Evolutionary conservation across 2,113 vertebrate genomes (phyloP).

Genomic region (Ptilonorhynchus violaceus): DNA sequence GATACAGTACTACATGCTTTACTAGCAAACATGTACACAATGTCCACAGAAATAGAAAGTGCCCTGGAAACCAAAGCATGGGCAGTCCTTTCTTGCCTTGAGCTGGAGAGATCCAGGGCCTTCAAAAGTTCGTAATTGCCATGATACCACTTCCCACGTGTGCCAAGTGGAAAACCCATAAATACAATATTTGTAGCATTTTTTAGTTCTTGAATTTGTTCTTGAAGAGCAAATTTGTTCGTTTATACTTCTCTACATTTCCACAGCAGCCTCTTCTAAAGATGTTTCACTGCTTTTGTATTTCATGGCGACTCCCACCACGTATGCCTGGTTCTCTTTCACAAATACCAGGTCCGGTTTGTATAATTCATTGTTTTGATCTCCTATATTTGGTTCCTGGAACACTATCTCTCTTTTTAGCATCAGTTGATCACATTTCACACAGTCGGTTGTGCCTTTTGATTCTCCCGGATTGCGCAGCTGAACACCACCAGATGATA

Average conservation of each 20-base stretch:
- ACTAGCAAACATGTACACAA: not conserved
- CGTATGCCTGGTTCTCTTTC: not conserved
- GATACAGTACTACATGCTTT: not conserved
- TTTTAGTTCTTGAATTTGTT: not conserved
- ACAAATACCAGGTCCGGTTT: not conserved
- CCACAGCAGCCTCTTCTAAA: not conserved
- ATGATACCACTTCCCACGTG: accelerated
- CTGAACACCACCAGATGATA: not conserved
- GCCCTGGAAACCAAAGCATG: not conserved
- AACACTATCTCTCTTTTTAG: not conserved
- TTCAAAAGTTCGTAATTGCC: accelerated
- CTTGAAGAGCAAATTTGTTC: too few relatives aligned
- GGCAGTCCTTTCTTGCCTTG: not conserved
- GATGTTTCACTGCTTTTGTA: accelerated
- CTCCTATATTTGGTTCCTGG: not conserved
- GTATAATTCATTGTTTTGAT: not conserved
- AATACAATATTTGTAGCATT: not conserved
- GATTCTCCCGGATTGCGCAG: not conserved
- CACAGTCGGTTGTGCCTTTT: not conserved
- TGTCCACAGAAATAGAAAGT: not conserved
- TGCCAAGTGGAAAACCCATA: not conserved
- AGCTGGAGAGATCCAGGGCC: not conserved
- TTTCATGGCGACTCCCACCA: not conserved
- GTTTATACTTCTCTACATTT: not conserved
- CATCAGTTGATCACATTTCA: not conserved